These are phyloP conservation scores for Rhamnusium bicolor DNA, from an alignment of 2,888 invertebrate genomes.

Conservation along the genomic window DNA sequence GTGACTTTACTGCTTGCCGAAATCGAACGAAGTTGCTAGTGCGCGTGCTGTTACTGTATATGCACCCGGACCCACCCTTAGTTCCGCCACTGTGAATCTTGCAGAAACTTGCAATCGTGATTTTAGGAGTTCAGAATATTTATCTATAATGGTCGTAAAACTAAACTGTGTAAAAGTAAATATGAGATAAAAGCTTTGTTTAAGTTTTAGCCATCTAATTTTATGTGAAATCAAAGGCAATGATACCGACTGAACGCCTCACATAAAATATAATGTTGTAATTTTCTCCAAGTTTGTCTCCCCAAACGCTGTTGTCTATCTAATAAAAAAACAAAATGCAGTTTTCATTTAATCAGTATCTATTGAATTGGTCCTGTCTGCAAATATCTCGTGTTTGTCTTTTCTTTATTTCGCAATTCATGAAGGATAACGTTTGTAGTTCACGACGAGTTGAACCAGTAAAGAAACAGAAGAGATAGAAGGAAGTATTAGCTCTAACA, in stretches of 20 bases:
- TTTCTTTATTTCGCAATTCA: not conserved
- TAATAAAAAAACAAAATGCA: not conserved
- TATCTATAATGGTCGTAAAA: no score
- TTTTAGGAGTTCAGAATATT: no score
- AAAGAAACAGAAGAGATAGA: not conserved
- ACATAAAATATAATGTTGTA: not conserved
- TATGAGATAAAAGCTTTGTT: not conserved
- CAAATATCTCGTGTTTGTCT: not conserved
- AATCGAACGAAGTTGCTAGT: no score
- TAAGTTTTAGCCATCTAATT: not conserved
- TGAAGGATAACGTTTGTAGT: not conserved
- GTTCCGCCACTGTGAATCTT: no score
- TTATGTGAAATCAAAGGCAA: not conserved
- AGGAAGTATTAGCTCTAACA: not conserved
- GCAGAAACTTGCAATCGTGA: no score
- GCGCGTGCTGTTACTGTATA: no score
- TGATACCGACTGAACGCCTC: not conserved
- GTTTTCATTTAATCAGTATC: not conserved
- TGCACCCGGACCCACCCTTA: no score
- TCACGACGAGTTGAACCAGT: not conserved
- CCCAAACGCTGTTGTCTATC: no score
- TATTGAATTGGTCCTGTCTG: conserved; percentile 8
- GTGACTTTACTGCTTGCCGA: no score
- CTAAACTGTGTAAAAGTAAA: no score
- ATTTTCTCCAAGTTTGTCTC: no score